Base-by-base conservation (phyloP, 2,888 invertebrate genomes). In the Latheticus oryzae region DNA sequence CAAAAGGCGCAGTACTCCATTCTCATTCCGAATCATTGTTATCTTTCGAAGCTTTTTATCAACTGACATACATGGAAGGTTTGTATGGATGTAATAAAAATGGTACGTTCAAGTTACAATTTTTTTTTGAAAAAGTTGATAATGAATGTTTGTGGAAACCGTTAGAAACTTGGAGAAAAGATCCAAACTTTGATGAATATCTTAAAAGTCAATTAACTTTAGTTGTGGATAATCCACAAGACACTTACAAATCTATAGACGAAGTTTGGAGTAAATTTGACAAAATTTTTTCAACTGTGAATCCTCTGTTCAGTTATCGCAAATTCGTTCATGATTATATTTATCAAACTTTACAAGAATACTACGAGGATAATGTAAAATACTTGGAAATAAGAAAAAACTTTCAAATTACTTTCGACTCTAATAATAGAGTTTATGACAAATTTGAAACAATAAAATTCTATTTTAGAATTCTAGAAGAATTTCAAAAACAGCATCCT, bases 1-100 rank as follows among this genome's bases (percentile, higher is more conserved):
- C 92, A 0, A 92, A 92, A 76, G 92, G 89, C 1, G 88, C 84
- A 80, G 82, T 8, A 72, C 37, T 90, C 13, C 90, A 90, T 73
- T 79, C 84, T 0, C 91, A 90, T 69, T 87, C 88, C 62, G 84
- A 84, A 45, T 85, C 85, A 0, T 72, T 89, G 0, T 79, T 84
- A 7, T 86, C 85, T 3, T 78, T 83, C 0, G 84, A 87, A 45
- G 88, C 82, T 60, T 65, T 89, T 0, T 72, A 86, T 43, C 82
- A 85, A 23, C 66, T 90, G 15, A 90, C 89, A 0, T 87, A 85
- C 62, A 80, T 80, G 58, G 81, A 83, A 0, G 67, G 86, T 68
- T 76, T 90, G 0, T 86, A 85, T 64, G 77, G 54, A 5, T 68
- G 72, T 50, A 70, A 73, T 9, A 19, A 56, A 0, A 67, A 75